Evolutionary conservation across 1,140 invertebrate species (phyloP), one percentile per base, ranked within the genome.

Genomic region (Drosophila saltans): DNA sequence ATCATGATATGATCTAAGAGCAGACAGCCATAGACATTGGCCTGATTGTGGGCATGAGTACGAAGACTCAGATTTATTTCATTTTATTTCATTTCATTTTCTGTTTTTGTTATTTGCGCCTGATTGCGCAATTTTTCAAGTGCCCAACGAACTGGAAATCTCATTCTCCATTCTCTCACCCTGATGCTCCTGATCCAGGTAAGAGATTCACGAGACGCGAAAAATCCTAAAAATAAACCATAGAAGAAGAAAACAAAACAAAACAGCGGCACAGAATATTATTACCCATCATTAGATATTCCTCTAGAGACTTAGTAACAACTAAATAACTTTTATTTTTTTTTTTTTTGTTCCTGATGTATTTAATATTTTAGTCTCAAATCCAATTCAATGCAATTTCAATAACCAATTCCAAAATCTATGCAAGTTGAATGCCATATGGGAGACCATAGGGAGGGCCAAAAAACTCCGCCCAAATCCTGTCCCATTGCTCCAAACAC

Each of bases 321-420:
- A 52, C n/a, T 52, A 48, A 48, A 21, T 48, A 48, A 48, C 45
- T 45, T 36, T 43, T 6, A 26, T 40, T 16, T 45, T 45, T 40
- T 28, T 73, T 68, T 26, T 40, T 16, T 45, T 45, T 40, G 26
- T 73, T 66, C 61, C 60, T 58, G 67, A 78, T 77, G 84, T 83
- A 84, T 88, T 88, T 80, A 88, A 88, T 88, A 88, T 88, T 89
- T 89, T 70, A 89, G 78, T 80, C 80, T 78, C 76, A 88, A 88
- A 88, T 88, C 83, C 83, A 88, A 88, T 86, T 79, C 68, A 67
- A 88, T 86, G 83, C 66, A 73, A 88, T 86, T 86, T 84, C 80
- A 83, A 86, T 86, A 80, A 86, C 72, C 83, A 88, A 86, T 88
- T 88, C 83, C 84, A 59, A 52, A 70, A 59, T 58, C 36, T 43